phyloP scores from a whole-genome alignment of 2,888 invertebrate genomes.

The Brachypalpus laphriformis region DNA sequence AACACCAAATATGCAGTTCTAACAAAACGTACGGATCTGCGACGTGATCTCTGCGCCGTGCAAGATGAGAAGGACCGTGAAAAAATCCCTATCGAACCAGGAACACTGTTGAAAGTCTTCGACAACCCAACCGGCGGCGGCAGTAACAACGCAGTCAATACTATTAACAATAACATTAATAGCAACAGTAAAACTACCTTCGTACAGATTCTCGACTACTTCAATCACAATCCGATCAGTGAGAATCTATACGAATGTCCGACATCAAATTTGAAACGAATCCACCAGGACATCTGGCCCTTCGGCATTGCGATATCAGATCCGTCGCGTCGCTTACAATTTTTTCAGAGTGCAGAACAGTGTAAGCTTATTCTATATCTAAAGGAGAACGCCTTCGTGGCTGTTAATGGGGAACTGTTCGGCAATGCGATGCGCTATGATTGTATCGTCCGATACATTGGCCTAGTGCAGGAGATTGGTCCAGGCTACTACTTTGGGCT shows the following conservation, averaged over 20 bases:
- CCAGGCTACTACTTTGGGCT: slow-evolving; percentile 85
- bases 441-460: slow-evolving; percentile 84
- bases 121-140: slow-evolving; percentile 54
- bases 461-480: slow-evolving; percentile 84
- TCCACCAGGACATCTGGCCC: slow-evolving; percentile 83
- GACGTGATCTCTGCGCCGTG: slow-evolving; percentile 58
- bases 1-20: slow-evolving; percentile 69
- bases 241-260: slow-evolving; percentile 79
- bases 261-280: slow-evolving; percentile 75
- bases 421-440: slow-evolving; percentile 72
- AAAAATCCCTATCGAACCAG: slow-evolving; percentile 74
- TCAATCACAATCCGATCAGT: slow-evolving; percentile 76
- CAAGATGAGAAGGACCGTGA: slow-evolving; percentile 68
- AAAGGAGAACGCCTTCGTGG: slow-evolving; percentile 79
- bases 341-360: slow-evolving; percentile 82
- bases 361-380: slow-evolving; percentile 82
- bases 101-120: slow-evolving; percentile 77
- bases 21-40: slow-evolving; percentile 66
- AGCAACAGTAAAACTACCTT: slow-evolving; percentile 75
- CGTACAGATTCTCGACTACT: slow-evolving; percentile 78
- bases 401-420: slow-evolving; percentile 82
- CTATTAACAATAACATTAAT: slow-evolving; percentile 45
- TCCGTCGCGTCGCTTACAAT: slow-evolving; percentile 83
- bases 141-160: slow-evolving; percentile 49
- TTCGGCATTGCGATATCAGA: slow-evolving; percentile 84